Evolutionary conservation across 23 tunicate genomes (phyloP).

Genomic region (Styela clava): DNA sequence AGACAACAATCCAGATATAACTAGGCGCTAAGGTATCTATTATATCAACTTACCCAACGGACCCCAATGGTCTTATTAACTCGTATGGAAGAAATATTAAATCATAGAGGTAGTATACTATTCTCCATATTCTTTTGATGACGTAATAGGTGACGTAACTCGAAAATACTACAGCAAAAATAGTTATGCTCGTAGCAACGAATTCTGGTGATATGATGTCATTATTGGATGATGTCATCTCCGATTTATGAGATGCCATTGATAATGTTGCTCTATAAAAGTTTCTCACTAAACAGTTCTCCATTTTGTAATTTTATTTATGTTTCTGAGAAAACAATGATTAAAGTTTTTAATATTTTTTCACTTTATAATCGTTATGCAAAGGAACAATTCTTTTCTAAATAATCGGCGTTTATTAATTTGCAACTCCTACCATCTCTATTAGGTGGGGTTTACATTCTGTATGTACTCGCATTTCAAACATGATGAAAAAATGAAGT

Average conservation of each 20-base stretch:
- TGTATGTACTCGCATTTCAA: no score
- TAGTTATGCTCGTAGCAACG: slow-evolving; percentile 11
- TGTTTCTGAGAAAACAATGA: neutral
- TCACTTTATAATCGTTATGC: neutral
- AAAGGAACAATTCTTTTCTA: neutral
- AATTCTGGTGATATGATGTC: slow-evolving; percentile 6
- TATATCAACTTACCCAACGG: slow-evolving; percentile 75
- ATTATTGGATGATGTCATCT: neutral
- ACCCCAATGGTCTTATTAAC: slow-evolving; percentile 46
- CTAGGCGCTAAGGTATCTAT: no score
- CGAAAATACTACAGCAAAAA: neutral
- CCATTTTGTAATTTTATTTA: slow-evolving; percentile 19
- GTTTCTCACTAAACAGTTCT: slow-evolving; percentile 8
- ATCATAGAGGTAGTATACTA: neutral
- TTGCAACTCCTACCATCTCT: no score
- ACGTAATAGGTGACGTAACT: neutral
- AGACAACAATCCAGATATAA: no score
- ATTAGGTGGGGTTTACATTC: no score
- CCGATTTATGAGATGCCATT: neutral
- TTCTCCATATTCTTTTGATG: neutral
- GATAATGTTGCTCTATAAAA: slow-evolving; percentile 13
- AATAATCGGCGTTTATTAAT: no score
- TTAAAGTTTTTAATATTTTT: no score
- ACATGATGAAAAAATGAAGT: no score
- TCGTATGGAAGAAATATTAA: slow-evolving; percentile 41